Conservation (phyloP, 2,113 vertebrate genomes). For the Capra hircus region DNA sequence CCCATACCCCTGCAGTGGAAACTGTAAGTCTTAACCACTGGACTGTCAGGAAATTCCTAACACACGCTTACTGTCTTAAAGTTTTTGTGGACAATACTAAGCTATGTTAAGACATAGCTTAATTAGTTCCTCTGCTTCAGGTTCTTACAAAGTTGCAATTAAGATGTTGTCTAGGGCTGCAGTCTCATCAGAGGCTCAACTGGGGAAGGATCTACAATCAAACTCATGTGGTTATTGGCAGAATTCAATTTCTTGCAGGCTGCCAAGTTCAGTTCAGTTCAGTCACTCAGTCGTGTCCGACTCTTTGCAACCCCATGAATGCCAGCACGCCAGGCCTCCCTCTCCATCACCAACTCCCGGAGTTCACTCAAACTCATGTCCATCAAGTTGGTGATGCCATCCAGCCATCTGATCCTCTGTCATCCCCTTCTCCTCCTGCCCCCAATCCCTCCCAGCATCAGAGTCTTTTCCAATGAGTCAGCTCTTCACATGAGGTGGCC, state of each 20-base stretch:
- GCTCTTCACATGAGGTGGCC: too few relatives aligned
- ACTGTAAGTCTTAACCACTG: neutral
- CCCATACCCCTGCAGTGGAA: neutral
- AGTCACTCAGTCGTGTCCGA: accelerated
- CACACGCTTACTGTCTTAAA: neutral
- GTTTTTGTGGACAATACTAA: neutral
- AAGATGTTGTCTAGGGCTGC: neutral
- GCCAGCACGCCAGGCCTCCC: too few relatives aligned
- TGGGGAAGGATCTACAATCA: neutral
- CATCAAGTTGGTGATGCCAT: too few relatives aligned
- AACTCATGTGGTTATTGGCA: neutral
- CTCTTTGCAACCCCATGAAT: too few relatives aligned
- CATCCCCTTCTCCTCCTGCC: too few relatives aligned
- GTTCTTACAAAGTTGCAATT: neutral
- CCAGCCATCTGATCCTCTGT: too few relatives aligned
- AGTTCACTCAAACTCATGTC: too few relatives aligned
- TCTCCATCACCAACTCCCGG: too few relatives aligned
- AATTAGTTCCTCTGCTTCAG: neutral
- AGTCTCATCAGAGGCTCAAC: neutral
- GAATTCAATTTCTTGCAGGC: neutral
- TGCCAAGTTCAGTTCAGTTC: neutral
- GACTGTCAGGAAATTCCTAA: neutral
- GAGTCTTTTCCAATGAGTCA: too few relatives aligned
- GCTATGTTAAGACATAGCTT: neutral
- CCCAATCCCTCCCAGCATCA: too few relatives aligned